Evolutionary conservation across 1,140 invertebrate species (phyloP).

Genomic region (Medauroidea extradentata): DNA sequence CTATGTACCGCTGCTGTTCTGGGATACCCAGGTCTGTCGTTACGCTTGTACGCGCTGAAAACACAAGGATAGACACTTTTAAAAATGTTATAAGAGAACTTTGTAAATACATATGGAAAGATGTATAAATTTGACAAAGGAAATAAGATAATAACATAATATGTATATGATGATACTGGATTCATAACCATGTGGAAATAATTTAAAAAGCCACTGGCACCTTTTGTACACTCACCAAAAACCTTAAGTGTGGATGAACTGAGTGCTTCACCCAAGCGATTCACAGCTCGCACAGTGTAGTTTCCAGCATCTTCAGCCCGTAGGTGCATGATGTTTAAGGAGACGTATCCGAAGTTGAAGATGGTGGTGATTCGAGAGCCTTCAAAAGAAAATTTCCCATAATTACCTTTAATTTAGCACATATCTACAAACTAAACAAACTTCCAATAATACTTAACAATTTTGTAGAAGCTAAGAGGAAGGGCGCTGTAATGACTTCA

Average conservation of each 20-base stretch:
- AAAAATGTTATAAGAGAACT: no score
- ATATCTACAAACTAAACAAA: not conserved
- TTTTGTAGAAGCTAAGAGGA: no score
- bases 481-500: no score
- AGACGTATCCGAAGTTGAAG: constrained; percentile 98
- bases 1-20: constrained; percentile 89
- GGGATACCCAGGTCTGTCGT: constrained; percentile 83
- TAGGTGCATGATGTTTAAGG: constrained; percentile 95
- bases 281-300: constrained; percentile 85
- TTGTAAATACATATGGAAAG: no score
- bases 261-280: constrained; percentile 79
- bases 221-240: constrained; percentile 48
- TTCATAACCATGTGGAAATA: no score
- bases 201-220: no score
- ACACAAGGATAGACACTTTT: no score
- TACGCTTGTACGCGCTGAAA: constrained; percentile 69
- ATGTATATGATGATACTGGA: no score
- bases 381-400: constrained; percentile 24
- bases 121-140: no score
- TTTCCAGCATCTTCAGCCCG: constrained; percentile 89
- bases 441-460: not conserved
- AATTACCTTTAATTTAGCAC: not conserved
- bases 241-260: constrained; percentile 75
- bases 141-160: no score
- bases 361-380: constrained; percentile 90